A percentile compares a stretch with the other conserved stretches of the same genome.
These are phyloP conservation scores for Dryococelus australis DNA, from an alignment of 2,888 invertebrate species.

Conservation along the genomic window DNA sequence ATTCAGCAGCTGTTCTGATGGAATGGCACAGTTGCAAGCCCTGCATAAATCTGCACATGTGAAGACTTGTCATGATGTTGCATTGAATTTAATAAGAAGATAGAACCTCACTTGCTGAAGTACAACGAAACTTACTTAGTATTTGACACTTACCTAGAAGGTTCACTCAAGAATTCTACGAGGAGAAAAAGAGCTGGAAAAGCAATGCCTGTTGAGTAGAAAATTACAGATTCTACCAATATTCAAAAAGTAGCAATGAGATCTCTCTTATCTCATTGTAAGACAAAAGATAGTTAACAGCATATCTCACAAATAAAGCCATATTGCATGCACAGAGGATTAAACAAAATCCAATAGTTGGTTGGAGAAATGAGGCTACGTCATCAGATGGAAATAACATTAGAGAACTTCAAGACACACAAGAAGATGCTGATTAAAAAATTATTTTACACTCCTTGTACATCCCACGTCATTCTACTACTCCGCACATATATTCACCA, in stretches of 20 bases:
- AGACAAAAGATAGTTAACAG: too few relatives aligned
- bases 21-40: neutral
- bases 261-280: too few relatives aligned
- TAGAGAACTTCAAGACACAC: neutral
- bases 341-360: neutral
- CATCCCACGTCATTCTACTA: neutral
- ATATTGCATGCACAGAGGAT: constrained; percentile 6
- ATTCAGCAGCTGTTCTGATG: neutral
- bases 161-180: too few relatives aligned
- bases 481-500: constrained; percentile 21
- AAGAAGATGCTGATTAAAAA: neutral
- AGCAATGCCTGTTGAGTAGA: neutral
- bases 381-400: constrained; percentile 6
- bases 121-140: too few relatives aligned
- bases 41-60: neutral
- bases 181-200: neutral
- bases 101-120: neutral
- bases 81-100: neutral
- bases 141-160: too few relatives aligned
- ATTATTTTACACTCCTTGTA: neutral
- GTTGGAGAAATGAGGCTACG: neutral
- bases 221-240: neutral
- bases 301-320: too few relatives aligned
- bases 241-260: too few relatives aligned
- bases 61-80: neutral